phyloP scores from a whole-genome alignment of 2,797 vertebrate species.

The Chaunax sp. region DNA sequence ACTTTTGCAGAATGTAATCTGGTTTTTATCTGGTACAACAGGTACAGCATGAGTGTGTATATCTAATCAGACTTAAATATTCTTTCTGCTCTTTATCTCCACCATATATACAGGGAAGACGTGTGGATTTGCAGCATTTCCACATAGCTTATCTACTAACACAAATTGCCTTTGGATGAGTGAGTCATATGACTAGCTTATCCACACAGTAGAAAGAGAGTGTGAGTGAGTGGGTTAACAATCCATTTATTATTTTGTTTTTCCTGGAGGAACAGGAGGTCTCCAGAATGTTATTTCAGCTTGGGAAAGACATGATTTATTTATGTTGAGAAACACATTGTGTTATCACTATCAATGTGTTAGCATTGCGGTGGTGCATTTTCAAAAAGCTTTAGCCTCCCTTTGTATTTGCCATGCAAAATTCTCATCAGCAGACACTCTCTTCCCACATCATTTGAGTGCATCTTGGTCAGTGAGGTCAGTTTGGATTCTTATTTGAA shows the following conservation, averaged over 20 bases:
- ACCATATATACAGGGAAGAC: background rate
- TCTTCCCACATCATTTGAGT: slow-evolving; percentile 28
- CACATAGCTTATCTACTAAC: background rate
- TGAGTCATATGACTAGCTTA: background rate
- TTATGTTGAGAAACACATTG: slow-evolving; percentile 47
- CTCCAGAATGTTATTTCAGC: slow-evolving; percentile 24
- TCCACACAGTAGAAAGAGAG: background rate
- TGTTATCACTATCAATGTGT: slow-evolving; percentile 56
- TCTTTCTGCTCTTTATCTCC: background rate
- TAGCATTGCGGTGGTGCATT: slow-evolving; percentile 26
- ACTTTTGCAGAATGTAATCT: background rate
- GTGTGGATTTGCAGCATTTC: slow-evolving; percentile 3
- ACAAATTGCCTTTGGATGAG: slow-evolving; percentile 17
- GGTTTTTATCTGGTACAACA: background rate
- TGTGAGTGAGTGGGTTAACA: slow-evolving; percentile 1
- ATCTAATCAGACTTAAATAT: background rate
- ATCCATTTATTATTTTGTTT: background rate
- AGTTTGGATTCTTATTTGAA: slow-evolving; percentile 72
- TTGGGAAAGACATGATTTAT: slow-evolving; percentile 37
- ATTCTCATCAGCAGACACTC: slow-evolving; percentile 10
- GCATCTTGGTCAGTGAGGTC: slow-evolving; percentile 38
- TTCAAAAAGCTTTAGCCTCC: slow-evolving; percentile 31
- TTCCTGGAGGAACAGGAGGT: slow-evolving; percentile 28
- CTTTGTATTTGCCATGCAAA: slow-evolving; percentile 78
- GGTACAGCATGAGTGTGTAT: background rate